Percentiles rank a stretch among this genome's conserved stretches.
phyloP scores from a whole-genome alignment of 2,797 vertebrate genomes.

The Synaphobranchus kaupii region DNA sequence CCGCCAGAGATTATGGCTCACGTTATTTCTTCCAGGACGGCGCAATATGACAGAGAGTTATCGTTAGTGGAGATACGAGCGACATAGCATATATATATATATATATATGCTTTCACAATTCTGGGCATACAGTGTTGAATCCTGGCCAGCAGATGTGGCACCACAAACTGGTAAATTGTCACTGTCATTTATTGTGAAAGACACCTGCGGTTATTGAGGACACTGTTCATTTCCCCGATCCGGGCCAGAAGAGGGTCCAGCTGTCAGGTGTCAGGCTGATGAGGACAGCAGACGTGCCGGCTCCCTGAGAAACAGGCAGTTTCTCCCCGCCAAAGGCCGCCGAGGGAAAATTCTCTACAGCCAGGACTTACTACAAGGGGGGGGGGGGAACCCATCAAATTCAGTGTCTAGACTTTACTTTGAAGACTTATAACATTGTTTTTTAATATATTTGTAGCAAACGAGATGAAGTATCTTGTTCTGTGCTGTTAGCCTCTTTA shows the following conservation, averaged over 20 bases:
- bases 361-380: background rate
- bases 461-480: background rate
- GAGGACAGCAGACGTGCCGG: slow-evolving; percentile 4
- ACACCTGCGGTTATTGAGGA: slow-evolving; percentile 52
- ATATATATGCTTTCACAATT: slow-evolving; percentile 54
- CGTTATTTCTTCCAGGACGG: slow-evolving; percentile 39
- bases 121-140: slow-evolving; percentile 45
- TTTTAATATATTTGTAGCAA: background rate
- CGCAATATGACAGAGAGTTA: slow-evolving; percentile 37
- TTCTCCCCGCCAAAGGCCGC: background rate
- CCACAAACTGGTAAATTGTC: slow-evolving; percentile 56
- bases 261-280: slow-evolving; percentile 29
- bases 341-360: background rate
- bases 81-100: slow-evolving; percentile 24
- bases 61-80: slow-evolving; percentile 35
- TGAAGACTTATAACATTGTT: background rate
- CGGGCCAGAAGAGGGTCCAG: slow-evolving; percentile 31
- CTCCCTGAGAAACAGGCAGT: background rate
- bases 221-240: slow-evolving; percentile 52
- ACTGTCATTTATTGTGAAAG: slow-evolving; percentile 57
- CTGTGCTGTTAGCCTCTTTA: background rate
- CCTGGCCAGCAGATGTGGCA: slow-evolving; percentile 36
- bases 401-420: background rate
- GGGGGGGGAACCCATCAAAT: background rate
- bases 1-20: slow-evolving; percentile 47